Percentiles rank a stretch among this genome's conserved stretches.
These are phyloP conservation scores for Eristalinus aeneus DNA, from an alignment of 2,888 invertebrate species.

Conservation along the genomic window DNA sequence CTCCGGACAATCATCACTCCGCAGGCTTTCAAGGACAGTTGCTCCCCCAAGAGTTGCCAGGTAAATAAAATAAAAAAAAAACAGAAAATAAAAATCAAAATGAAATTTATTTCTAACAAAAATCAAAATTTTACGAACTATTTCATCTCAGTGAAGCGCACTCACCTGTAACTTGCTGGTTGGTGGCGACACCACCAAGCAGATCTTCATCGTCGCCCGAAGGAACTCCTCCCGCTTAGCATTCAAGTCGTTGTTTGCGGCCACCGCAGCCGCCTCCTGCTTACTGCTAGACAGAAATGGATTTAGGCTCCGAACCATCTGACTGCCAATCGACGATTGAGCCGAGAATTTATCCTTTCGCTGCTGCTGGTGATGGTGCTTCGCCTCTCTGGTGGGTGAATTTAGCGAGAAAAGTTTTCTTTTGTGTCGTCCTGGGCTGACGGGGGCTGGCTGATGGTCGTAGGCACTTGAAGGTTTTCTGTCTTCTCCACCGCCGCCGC, in stretches of 20 bases:
- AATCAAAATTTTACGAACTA: too few species aligned
- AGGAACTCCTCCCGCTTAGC: conserved; percentile 86
- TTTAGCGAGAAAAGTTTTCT: conserved; percentile 78
- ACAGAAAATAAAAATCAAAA: background rate
- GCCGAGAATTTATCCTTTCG: conserved; percentile 71
- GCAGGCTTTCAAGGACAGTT: background rate
- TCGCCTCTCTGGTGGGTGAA: conserved; percentile 75
- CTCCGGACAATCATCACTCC: background rate
- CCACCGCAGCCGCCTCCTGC: conserved; percentile 31
- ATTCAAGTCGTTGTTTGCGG: conserved; percentile 75
- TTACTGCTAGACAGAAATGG: conserved; percentile 77
- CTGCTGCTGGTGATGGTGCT: conserved; percentile 72
- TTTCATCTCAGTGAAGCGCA: background rate
- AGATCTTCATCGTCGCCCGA: conserved; percentile 88
- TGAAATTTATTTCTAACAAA: conserved; percentile 33
- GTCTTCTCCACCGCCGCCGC: conserved; percentile 1
- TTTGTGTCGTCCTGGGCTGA: conserved; percentile 77
- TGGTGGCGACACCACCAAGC: conserved; percentile 87
- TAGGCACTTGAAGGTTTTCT: conserved; percentile 68
- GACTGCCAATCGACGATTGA: conserved; percentile 72
- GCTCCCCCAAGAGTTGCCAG: background rate
- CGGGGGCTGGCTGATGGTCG: conserved; percentile 60
- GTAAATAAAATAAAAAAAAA: conserved; percentile 37
- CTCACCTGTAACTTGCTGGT: conserved; percentile 80
- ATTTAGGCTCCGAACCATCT: conserved; percentile 76